Conservation (phyloP, 2,113 vertebrate species). For the Anguilla japonica region DNA sequence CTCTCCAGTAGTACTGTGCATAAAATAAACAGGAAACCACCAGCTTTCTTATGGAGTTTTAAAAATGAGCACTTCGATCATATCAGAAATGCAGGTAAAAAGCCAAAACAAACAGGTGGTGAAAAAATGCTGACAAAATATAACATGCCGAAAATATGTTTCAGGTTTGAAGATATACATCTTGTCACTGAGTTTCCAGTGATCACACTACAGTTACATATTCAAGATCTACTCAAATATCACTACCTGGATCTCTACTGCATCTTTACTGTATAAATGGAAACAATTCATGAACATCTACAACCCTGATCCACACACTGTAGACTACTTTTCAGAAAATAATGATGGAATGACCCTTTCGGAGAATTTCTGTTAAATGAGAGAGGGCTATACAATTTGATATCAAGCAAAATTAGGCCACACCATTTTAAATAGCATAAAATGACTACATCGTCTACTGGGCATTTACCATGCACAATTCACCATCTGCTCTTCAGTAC, state of each 20-base stretch:
- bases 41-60: neutral
- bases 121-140: neutral
- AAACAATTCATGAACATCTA: neutral
- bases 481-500: constrained; percentile 37
- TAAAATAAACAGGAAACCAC: neutral
- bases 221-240: too few relatives aligned
- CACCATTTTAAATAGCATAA: constrained; percentile 27
- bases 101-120: neutral
- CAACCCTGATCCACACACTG: neutral
- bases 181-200: neutral
- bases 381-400: neutral
- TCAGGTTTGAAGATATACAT: neutral
- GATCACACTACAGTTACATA: neutral
- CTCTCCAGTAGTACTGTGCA: too few relatives aligned
- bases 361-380: neutral
- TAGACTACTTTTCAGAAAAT: neutral
- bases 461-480: constrained; percentile 50
- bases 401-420: constrained; percentile 1
- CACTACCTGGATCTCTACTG: neutral
- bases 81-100: neutral
- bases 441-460: constrained; percentile 46
- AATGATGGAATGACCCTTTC: neutral
- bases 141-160: neutral
- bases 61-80: neutral
- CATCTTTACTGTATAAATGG: neutral